Evolutionary conservation across 2,797 vertebrate genomes (phyloP), one percentile per base, ranked within the genome.

Genomic region (Myotis pilosus): DNA sequence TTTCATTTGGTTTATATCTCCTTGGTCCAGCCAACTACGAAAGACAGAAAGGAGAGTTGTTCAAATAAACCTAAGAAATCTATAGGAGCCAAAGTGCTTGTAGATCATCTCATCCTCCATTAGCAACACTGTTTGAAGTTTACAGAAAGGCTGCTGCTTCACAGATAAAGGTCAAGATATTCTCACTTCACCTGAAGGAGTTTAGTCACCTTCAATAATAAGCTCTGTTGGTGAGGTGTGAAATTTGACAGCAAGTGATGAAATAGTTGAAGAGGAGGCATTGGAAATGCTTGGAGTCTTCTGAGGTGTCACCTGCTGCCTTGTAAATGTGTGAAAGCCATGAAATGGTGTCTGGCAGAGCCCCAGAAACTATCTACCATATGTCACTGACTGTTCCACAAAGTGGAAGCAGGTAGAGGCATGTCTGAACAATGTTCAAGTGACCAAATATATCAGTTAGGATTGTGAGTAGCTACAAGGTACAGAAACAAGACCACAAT

Each of bases 321-420:
- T 93, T 95, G 33, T 38, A 81, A 94, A 96, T 80, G 90, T 96
- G 94, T 90, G 87, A 96, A 95, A 49, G 22, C 53, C 87, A 78
- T 30, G 36, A 87, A 85, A 82, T 53, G 68, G 72, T 94, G 85
- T 90, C 71, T 95, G 93, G 44, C 85, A 89, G 87, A 94, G 60
- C 44, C 75, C 82, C 12, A 47, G 88, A 60, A 91, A 33, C 60
- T 33, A 83, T 69, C 51, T 3, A 23, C 60, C 62, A 53, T 49
- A 53, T 69, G 93, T 79, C 76, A 49, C 44, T 80, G 75, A 41
- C 57, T 79, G 53, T 25, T 83, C 84, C 51, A 80, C 57, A 72
- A 41, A 78, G 19, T 11, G 17, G 64, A 57, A 69, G 80, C 89
- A 69, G 38, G 55, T 17, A 51, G 74, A 90, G 91, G 19, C 69